Percentiles rank a stretch among this genome's conserved stretches.
Evolutionary conservation across 2,888 invertebrate genomes (phyloP).

Genomic region (Drosophila limbata): DNA sequence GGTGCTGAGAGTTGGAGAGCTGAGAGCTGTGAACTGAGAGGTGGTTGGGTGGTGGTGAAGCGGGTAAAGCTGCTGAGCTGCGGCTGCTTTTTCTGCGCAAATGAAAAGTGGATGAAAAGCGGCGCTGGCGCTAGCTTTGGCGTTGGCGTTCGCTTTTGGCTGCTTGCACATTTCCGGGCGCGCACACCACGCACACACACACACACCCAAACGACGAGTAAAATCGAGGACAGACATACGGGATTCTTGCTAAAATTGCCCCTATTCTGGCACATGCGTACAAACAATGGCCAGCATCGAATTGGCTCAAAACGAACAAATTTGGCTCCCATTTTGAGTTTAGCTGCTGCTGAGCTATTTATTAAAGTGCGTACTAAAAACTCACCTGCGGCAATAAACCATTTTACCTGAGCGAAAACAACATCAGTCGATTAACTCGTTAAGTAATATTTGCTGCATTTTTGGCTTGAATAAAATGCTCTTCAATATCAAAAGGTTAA

Average conservation of each 20-base stretch:
- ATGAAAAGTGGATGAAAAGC: conserved; percentile 82
- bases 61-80: conserved; percentile 3
- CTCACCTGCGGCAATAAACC: conserved; percentile 50
- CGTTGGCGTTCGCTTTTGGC: conserved; percentile 23
- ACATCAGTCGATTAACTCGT: conserved; percentile 2
- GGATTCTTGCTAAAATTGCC: conserved; percentile 19
- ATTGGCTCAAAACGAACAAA: conserved; percentile 30
- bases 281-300: conserved; percentile 25
- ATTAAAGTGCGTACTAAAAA: conserved; percentile 35
- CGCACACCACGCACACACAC: conserved; percentile 25
- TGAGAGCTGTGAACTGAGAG: conserved; percentile 3
- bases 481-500: conserved; percentile 9
- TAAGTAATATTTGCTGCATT: conserved; percentile 1
- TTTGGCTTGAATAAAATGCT: neutral
- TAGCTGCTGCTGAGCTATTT: conserved; percentile 39
- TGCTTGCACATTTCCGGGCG: conserved; percentile 73
- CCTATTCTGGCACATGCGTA: conserved; percentile 72
- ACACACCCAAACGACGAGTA: conserved; percentile 48
- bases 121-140: conserved; percentile 40
- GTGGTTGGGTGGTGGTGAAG: conserved; percentile 2
- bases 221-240: conserved; percentile 72
- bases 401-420: conserved; percentile 21
- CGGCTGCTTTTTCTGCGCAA: conserved; percentile 61
- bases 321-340: conserved; percentile 29
- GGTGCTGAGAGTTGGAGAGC: conserved; percentile 19